Conservation (phyloP, 2,113 vertebrate genomes). For the Carettochelys insculpta region DNA sequence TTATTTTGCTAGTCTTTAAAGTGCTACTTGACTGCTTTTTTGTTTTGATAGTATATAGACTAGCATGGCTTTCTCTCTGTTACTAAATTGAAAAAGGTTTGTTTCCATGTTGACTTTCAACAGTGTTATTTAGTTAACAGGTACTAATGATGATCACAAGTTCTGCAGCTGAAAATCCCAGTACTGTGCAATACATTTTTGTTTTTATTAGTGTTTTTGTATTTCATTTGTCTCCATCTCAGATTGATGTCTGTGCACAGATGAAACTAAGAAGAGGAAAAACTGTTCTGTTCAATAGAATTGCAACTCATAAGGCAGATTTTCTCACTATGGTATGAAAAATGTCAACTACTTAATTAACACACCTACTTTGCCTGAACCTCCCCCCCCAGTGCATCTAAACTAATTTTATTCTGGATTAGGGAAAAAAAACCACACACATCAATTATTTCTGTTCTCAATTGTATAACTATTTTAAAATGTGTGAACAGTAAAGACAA, state of each 20-base stretch:
- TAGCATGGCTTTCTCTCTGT: no score
- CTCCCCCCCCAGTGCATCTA: constrained; percentile 49
- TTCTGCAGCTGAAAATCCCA: constrained; percentile 5
- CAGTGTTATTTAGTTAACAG: background rate
- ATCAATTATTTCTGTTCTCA: constrained; percentile 51
- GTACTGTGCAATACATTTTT: constrained; percentile 10
- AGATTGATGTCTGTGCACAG: constrained; percentile 51
- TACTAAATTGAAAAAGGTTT: background rate
- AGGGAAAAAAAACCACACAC: constrained; percentile 22
- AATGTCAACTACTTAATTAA: constrained; percentile 69
- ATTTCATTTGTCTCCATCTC: constrained; percentile 52
- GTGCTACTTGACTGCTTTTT: no score
- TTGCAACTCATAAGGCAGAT: constrained; percentile 60
- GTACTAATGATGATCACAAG: background rate
- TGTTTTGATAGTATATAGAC: no score
- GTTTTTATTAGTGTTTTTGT: background rate
- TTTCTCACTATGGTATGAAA: constrained; percentile 60
- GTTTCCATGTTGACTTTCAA: background rate
- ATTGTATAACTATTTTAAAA: constrained; percentile 64
- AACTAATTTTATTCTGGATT: constrained; percentile 46
- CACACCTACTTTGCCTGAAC: constrained; percentile 50
- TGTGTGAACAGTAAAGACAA: constrained; percentile 63
- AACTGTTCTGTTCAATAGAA: constrained; percentile 41
- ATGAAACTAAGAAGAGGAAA: constrained; percentile 56
- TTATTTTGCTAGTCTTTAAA: no score